Base-by-base conservation (phyloP, 2,888 invertebrate genomes). In the Emesis russula region DNA sequence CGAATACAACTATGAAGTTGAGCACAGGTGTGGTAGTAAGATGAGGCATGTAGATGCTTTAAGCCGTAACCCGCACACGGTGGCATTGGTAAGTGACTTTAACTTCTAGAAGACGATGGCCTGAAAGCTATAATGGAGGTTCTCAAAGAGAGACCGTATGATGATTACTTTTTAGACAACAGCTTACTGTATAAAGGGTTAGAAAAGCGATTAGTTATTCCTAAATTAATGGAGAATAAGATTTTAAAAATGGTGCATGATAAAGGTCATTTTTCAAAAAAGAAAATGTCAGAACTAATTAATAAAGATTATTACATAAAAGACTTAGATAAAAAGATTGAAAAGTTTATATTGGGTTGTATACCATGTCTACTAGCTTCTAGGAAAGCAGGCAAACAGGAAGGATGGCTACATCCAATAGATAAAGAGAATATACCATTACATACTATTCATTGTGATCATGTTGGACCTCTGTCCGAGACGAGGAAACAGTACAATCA, bases 401-500 rank as follows among this genome's bases (percentile, higher is more conserved):
- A 88, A 90, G 94, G 74, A 88, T 87, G 75, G 25, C 38, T 94
- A 2, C 41, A 92, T 53, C 75, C 70, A 0, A 91, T 94, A 7
- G 85, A 92, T 0, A 93, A 94, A 38, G 92, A 58, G 53, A 71
- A 76, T 33, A 58, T 63, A 7, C 94, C 93, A 13, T 38, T 95
- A 3, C 53, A 87, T 58, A 94, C 92, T 31, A n/a, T 81, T 2
- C 88, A 90, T 44, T 6, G 77, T 33, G 94, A 97, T 73, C 97
- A 96, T 75, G 68, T 97, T 0, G 97, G 96, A 9, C 96, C 96
- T 0, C 53, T 96, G 15, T 90, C 95, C 0, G 92, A 94, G 3
- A 97, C 96, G 0, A 92, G 91, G 1, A 96, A 96, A 81, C 76
- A 82, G n/a, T 96, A 96, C 66, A 96, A 96, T 71, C 89, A 97